phyloP scores from a whole-genome alignment of 92 coral and sea anemone species.

The Micromussa lordhowensis region DNA sequence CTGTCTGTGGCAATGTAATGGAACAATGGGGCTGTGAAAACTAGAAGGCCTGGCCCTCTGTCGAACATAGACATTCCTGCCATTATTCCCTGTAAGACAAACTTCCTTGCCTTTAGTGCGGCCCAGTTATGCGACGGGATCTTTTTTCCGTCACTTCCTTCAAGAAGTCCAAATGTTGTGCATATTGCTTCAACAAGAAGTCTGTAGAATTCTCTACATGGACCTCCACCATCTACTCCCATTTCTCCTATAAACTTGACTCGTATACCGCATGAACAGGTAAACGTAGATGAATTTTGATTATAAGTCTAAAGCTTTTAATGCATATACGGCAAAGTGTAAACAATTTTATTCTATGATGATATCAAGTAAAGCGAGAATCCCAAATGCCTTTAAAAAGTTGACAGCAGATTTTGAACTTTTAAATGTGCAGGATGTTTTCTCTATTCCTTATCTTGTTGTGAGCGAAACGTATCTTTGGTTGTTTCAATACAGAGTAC shows the following conservation, averaged over 20 bases:
- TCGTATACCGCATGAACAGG: conserved; percentile 1
- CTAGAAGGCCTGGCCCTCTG: conserved; percentile 4
- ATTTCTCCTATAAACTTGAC: conserved; percentile 59
- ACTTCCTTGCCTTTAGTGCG: neutral
- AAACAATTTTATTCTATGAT: no score
- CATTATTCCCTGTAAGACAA: neutral
- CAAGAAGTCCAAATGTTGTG: neutral
- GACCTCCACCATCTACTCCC: conserved; percentile 75
- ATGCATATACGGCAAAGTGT: no score
- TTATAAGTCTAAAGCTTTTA: no score
- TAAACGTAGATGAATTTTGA: neutral
- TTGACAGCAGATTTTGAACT: no score
- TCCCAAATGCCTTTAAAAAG: no score
- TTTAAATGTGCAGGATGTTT: no score
- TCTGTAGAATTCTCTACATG: conserved; percentile 56
- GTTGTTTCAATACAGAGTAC: no score
- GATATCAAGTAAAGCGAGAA: no score
- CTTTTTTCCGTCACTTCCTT: conserved; percentile 7
- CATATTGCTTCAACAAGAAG: conserved; percentile 44
- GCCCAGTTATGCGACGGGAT: neutral
- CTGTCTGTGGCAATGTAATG: conserved; percentile 15
- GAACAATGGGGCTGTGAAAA: neutral
- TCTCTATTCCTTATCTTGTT: no score
- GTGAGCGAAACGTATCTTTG: no score
- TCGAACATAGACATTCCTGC: conserved; percentile 14